phyloP scores from a whole-genome alignment of 2,113 vertebrate genomes.

The Erythrocercus mccallii region DNA sequence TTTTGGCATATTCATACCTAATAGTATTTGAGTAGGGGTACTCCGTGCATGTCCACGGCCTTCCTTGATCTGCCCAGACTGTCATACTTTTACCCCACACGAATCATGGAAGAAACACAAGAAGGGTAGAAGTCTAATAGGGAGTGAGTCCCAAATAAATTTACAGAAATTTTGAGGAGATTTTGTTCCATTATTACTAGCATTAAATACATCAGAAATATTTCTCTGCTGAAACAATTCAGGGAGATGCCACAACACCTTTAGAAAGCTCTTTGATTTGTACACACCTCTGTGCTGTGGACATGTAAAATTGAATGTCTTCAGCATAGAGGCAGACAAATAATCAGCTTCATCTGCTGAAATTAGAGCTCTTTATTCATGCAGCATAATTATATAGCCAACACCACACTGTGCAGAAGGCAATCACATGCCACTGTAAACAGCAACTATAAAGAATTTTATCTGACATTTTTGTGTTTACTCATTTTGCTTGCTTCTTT shows the following conservation, averaged over 20 bases:
- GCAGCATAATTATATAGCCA: not conserved
- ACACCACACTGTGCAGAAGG: not conserved
- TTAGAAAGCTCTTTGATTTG: not conserved
- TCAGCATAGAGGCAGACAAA: not conserved
- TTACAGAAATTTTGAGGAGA: not conserved
- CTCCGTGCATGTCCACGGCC: not conserved
- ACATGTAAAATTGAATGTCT: not conserved
- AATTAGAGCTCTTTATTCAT: not conserved
- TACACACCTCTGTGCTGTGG: not conserved
- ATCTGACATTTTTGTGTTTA: constrained; percentile 44
- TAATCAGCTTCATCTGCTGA: not conserved
- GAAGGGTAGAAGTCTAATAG: not conserved
- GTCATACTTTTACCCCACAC: not conserved
- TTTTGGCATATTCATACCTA: not conserved
- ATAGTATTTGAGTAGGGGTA: not conserved
- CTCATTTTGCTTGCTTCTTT: not conserved
- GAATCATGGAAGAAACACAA: not conserved
- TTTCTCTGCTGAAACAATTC: not conserved
- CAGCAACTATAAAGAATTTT: constrained; percentile 2
- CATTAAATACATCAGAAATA: not conserved
- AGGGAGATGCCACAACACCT: accelerated
- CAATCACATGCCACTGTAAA: constrained; percentile 28
- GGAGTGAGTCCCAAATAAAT: not conserved
- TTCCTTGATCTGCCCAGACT: not conserved
- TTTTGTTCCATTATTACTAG: not conserved